Conservation (phyloP, 2,888 invertebrate genomes). For the Cerastis rubricosa region DNA sequence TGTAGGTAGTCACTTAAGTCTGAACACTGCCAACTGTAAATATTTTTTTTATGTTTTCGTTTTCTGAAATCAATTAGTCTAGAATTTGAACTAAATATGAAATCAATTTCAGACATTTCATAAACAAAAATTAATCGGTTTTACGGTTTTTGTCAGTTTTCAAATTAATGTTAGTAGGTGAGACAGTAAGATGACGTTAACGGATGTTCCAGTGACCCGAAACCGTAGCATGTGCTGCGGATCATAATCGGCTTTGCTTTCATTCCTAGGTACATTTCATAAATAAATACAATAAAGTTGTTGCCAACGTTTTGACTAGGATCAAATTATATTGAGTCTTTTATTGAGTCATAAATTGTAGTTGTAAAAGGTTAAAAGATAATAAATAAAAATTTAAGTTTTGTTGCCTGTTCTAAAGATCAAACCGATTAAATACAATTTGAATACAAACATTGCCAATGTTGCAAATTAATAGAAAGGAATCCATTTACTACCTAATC, state of each 20-base stretch:
- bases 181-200: slow-evolving; percentile 40
- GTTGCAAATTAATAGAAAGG: slow-evolving; percentile 1
- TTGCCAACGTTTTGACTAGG: slow-evolving; percentile 14
- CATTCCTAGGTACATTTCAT: slow-evolving; percentile 9
- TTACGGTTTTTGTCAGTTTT: slow-evolving; percentile 40
- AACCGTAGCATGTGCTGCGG: slow-evolving; percentile 17
- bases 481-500: not conserved
- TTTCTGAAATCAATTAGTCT: slow-evolving; percentile 24
- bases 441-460: not conserved
- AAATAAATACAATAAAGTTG: slow-evolving; percentile 27
- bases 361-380: slow-evolving; percentile 12
- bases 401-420: not conserved
- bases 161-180: slow-evolving; percentile 41
- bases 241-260: slow-evolving; percentile 40
- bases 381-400: slow-evolving; percentile 17
- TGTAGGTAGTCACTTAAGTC: not conserved
- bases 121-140: slow-evolving; percentile 25
- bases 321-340: slow-evolving; percentile 29
- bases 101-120: slow-evolving; percentile 34
- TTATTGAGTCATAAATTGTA: slow-evolving; percentile 40
- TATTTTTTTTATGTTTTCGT: not conserved
- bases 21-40: not conserved
- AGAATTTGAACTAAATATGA: slow-evolving; percentile 11
- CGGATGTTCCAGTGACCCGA: slow-evolving; percentile 42
- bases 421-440: slow-evolving; percentile 9